Evolutionary conservation across 2,797 vertebrate species (phyloP).

Genomic region (Australoheros facetus): DNA sequence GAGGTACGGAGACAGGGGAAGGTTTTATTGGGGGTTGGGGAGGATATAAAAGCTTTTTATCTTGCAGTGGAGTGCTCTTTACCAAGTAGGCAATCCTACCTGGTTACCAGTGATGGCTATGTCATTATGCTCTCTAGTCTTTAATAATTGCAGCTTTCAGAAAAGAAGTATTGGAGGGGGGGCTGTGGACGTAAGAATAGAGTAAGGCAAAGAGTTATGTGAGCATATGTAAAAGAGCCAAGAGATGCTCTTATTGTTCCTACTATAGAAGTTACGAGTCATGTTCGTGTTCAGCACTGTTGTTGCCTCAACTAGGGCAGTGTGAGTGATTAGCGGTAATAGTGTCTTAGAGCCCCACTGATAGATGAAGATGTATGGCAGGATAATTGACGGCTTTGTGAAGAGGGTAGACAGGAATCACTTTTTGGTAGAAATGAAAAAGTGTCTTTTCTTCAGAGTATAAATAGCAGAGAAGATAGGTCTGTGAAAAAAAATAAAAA

Average conservation of each 20-base stretch:
- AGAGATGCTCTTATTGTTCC: conserved; percentile 11
- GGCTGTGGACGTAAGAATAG: background rate
- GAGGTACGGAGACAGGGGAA: conserved; percentile 2
- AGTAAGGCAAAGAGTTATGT: background rate
- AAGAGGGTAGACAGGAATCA: conserved; percentile 9
- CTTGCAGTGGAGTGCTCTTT: conserved; percentile 9
- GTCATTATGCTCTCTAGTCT: conserved; percentile 22
- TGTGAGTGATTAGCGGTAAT: conserved; percentile 10
- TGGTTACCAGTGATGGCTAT: conserved; percentile 16
- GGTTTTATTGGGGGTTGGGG: background rate
- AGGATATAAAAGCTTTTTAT: conserved; percentile 17
- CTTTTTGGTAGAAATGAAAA: conserved; percentile 3
- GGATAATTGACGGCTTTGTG: conserved; percentile 4
- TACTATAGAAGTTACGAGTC: background rate
- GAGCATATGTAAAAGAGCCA: background rate
- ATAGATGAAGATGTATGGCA: conserved; percentile 18
- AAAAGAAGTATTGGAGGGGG: background rate
- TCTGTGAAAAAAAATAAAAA: background rate
- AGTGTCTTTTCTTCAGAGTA: background rate
- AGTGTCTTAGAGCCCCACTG: conserved; percentile 8
- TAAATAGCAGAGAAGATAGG: background rate
- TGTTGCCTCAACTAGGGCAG: conserved; percentile 22
- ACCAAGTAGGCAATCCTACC: conserved; percentile 17
- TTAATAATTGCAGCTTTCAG: conserved; percentile 39
- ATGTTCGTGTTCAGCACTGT: conserved; percentile 5